A percentile compares a stretch with the other conserved stretches of the same genome.
Evolutionary conservation across 2,113 vertebrate species (phyloP).

Genomic region (Colaptes auratus): DNA sequence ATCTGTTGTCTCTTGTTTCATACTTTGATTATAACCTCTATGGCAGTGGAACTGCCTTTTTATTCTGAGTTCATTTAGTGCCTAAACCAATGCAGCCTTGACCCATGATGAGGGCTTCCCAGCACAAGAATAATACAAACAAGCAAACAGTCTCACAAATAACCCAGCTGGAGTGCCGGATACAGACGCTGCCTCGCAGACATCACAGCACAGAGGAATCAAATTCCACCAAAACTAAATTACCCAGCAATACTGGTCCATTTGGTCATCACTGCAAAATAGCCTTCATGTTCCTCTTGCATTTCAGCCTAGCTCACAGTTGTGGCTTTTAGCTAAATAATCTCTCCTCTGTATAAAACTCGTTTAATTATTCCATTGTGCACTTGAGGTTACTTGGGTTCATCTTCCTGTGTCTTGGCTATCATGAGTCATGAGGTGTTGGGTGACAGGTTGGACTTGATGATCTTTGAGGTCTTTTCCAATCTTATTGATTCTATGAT

Average conservation of each 20-base stretch:
- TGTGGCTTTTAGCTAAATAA: not conserved
- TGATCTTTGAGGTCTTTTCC: too few species aligned
- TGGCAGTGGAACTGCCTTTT: slow-evolving; percentile 7
- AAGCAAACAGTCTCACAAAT: slow-evolving; percentile 19
- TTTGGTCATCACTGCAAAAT: not conserved
- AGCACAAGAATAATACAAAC: slow-evolving; percentile 1
- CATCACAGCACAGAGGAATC: not conserved
- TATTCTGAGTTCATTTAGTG: slow-evolving; percentile 4
- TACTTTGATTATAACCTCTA: slow-evolving; percentile 16
- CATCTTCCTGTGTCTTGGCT: not conserved
- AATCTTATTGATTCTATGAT: too few species aligned
- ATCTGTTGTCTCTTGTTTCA: slow-evolving; percentile 56
- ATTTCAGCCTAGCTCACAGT: not conserved
- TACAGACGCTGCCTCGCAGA: not conserved
- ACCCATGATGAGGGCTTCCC: slow-evolving; percentile 30
- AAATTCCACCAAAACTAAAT: slow-evolving; percentile 47
- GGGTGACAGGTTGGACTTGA: too few species aligned
- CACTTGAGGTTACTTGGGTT: fast-evolving
- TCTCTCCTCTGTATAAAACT: not conserved
- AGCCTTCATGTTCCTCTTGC: not conserved
- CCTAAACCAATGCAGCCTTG: slow-evolving; percentile 39
- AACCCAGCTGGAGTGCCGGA: slow-evolving; percentile 22
- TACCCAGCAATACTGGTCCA: not conserved
- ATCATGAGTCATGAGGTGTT: not conserved
- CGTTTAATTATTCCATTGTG: not conserved